Evolutionary conservation across 1,140 invertebrate species (phyloP), one percentile per base, ranked within the genome.

Genomic region (Venustaconcha ellipsiformis): DNA sequence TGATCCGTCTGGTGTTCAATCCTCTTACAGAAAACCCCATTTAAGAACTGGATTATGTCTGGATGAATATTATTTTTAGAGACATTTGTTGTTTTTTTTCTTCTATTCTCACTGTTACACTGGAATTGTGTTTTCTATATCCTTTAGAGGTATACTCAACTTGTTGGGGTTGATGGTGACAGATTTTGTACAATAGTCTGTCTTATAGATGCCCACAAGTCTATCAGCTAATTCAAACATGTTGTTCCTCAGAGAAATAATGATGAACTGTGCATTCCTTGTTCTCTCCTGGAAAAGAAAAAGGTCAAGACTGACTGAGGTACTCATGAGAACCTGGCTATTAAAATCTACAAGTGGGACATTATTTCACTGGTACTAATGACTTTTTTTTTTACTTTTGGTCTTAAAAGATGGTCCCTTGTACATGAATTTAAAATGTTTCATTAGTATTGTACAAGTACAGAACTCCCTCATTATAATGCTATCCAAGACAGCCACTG

Each of bases 211-310:
- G 1, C 98, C 98, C 4, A 99, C 94, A 0, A 99, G 90, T 74
- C 94, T 92, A 88, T 99, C 96, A 1, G 95, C 94, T 11, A 98
- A 89, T 86, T 99, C 97, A 88, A 99, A 99, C 98, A 99, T 99
- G 86, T 99, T 97, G 63, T 97, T 95, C 8, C 98, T 92, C 11
- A 99, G 91, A 0, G 97, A 99, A 69, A 99, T 99, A 72, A 99
- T 96, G 67, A 99, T 98, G 84, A 99, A 99, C 88, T 99, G 99
- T 0, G 98, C 97, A 90, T 99, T 99, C 86, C 95, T 97, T 1
- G 98, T 99, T 18, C 96, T 91, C 86, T 99, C 96, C 95, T 96
- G 89, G 37, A 92, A 92, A 78, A 59, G 60, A 48, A 48, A 48
- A 48, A 48, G 37, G 37, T 11, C 37, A 6, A 48, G 37, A 6